phyloP scores from a whole-genome alignment of 2,113 vertebrate species.

The Corynorhinus townsendii region DNA sequence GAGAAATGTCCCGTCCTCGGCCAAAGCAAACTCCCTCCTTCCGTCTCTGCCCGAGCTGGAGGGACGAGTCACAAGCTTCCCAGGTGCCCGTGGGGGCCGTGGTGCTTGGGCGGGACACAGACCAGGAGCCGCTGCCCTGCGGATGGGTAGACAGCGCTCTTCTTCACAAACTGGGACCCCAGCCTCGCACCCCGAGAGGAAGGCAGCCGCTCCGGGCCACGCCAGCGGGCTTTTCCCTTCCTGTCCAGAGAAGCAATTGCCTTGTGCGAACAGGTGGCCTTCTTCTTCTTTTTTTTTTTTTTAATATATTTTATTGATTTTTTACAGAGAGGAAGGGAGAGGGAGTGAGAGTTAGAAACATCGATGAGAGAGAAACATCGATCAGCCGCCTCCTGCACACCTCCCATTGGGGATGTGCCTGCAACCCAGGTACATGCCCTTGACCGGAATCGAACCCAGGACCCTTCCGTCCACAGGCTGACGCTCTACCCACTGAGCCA shows the following conservation, averaged over 20 bases:
- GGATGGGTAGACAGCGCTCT: accelerated
- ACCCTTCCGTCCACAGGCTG: too few species aligned
- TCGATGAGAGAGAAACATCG: too few species aligned
- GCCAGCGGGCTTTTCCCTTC: neutral
- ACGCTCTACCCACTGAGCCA: too few species aligned
- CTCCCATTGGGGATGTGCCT: too few species aligned
- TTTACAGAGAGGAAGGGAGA: too few species aligned
- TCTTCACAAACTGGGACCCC: accelerated
- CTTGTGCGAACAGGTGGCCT: neutral
- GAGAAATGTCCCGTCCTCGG: accelerated
- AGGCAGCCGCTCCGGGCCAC: accelerated
- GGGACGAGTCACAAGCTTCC: neutral
- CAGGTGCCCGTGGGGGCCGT: accelerated
- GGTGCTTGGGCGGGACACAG: accelerated
- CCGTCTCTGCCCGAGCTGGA: accelerated
- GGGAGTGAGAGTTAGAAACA: too few species aligned
- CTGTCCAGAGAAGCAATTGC: neutral
- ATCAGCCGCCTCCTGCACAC: too few species aligned
- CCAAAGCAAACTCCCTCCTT: neutral
- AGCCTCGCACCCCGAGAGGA: accelerated
- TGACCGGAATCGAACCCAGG: too few species aligned
- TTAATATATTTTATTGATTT: too few species aligned
- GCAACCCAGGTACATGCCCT: too few species aligned
- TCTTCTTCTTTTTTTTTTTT: neutral
- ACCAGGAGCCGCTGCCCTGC: accelerated